These are phyloP conservation scores for Hippasteria phrygiana DNA, from an alignment of 53 echinoderm and acorn worm species.

Conservation along the genomic window DNA sequence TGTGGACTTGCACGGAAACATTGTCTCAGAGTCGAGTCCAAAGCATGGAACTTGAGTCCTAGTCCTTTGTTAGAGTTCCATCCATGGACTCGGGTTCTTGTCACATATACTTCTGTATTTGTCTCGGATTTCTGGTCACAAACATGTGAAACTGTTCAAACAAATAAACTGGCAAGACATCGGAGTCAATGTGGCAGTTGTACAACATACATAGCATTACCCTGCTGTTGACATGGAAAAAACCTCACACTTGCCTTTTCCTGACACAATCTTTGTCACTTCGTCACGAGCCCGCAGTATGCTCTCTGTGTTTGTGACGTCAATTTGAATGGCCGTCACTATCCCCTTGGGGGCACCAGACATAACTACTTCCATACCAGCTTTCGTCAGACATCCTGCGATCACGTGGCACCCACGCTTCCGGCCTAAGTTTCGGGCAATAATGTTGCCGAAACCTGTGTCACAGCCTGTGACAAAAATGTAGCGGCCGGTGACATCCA, in stretches of 20 bases:
- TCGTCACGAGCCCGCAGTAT: constrained; percentile 50
- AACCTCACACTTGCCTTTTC: constrained; percentile 23
- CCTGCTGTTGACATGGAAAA: too few relatives aligned
- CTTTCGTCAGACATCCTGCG: constrained; percentile 61
- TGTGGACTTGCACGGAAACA: too few relatives aligned
- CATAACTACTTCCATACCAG: constrained; percentile 27
- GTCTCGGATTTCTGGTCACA: too few relatives aligned
- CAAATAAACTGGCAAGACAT: too few relatives aligned
- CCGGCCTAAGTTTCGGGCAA: constrained; percentile 46
- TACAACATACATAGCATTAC: background rate
- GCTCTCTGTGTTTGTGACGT: constrained; percentile 58
- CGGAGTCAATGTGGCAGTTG: background rate
- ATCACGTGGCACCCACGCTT: constrained; percentile 65
- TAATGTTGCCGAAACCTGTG: constrained; percentile 64
- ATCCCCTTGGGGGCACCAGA: constrained; percentile 30
- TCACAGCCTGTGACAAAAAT: constrained; percentile 73
- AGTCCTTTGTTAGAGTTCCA: too few relatives aligned
- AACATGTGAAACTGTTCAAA: too few relatives aligned
- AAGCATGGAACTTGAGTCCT: too few relatives aligned
- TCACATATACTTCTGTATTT: too few relatives aligned
- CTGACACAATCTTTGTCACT: constrained; percentile 33
- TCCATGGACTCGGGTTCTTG: too few relatives aligned
- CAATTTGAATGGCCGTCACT: constrained; percentile 51
- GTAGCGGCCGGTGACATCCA: constrained; percentile 44
- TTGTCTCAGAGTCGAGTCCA: too few relatives aligned